Evolutionary conservation across 2,888 invertebrate species (phyloP), one percentile per base, ranked within the genome.

Genomic region (Orthosia gracilis): DNA sequence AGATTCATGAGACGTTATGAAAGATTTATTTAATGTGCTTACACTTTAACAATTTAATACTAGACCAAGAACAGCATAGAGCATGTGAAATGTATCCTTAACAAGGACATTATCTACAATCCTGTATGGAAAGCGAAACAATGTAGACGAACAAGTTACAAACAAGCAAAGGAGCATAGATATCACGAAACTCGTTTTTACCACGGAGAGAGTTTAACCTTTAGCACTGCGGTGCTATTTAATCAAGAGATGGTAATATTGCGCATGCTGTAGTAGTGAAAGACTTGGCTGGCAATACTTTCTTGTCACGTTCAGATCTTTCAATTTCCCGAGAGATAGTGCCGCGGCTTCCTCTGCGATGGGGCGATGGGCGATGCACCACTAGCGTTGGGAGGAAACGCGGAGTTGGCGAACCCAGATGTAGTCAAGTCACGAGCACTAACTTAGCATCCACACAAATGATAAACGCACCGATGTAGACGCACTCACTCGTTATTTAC

Each of bases 391-490:
- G 47, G 50, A 81, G 83, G 85, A 85, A 83, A 69, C 75, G 76
- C 45, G 63, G 72, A 89, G 86, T 88, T 89, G 86, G 84, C 79
- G 87, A 89, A 89, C 89, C 80, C 77, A 77, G 85, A 85, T 86
- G 77, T 74, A 83, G 87, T 89, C 85, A 57, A 78, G 80, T 83
- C 82, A 84, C 85, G 85, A 84, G 64, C 70, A 79, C 63, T 64
- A 55, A 49, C 64, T 83, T 63, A 59, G 63, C 55, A 83, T 69
- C 50, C 13, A 79, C 65, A 62, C 62, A 47, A 68, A 65, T 57
- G 57, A 75, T 68, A 49, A 69, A 64, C 61, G 49, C 50, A 57
- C 31, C 40, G 17, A 21, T 57, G 63, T 45, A 64, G 21, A 57
- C 52, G 50, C 61, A 40, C 21, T 57, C 15, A 50, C 23, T 57